Conservation (phyloP, 1,140 invertebrate species). For the Goniozus legneri region DNA sequence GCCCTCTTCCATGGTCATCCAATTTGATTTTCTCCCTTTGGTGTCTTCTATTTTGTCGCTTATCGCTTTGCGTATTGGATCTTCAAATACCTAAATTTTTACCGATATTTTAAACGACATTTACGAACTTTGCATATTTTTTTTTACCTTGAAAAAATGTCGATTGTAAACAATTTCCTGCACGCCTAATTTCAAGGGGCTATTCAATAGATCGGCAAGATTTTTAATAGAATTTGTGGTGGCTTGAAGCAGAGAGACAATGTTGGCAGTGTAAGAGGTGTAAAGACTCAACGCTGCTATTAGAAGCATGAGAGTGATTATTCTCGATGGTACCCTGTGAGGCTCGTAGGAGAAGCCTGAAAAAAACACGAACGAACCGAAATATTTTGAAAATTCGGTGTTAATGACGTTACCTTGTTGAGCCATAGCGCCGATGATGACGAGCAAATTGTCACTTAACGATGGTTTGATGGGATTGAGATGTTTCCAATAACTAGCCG, state of each 20-base stretch:
- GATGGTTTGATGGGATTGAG: slow-evolving; percentile 19
- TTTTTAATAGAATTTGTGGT: slow-evolving; percentile 60
- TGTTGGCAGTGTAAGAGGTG: slow-evolving; percentile 65
- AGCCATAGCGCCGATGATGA: slow-evolving; percentile 32
- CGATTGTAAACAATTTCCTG: slow-evolving; percentile 63
- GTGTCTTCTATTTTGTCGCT: slow-evolving; percentile 61
- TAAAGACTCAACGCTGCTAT: slow-evolving; percentile 48
- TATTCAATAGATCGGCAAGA: slow-evolving; percentile 58
- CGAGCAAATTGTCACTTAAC: slow-evolving; percentile 32
- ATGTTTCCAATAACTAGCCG: slow-evolving; percentile 9
- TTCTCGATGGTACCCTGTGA: slow-evolving; percentile 27
- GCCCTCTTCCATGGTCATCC: slow-evolving; percentile 59
- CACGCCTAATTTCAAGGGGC: slow-evolving; percentile 58
- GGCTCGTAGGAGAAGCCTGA: slow-evolving; percentile 37
- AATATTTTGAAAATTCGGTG: neutral
- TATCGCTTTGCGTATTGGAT: slow-evolving; percentile 56
- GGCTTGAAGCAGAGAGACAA: slow-evolving; percentile 63
- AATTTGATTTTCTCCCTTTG: slow-evolving; percentile 51
- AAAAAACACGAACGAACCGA: neutral
- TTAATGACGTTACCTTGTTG: slow-evolving; percentile 46
- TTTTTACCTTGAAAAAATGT: slow-evolving; percentile 61
- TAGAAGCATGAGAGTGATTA: slow-evolving; percentile 36
- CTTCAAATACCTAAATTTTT: too few relatives aligned
- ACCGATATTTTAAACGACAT: neutral
- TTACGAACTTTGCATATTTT: neutral